Evolutionary conservation across 1,140 invertebrate species (phyloP).

Genomic region (Drosophila dunni): DNA sequence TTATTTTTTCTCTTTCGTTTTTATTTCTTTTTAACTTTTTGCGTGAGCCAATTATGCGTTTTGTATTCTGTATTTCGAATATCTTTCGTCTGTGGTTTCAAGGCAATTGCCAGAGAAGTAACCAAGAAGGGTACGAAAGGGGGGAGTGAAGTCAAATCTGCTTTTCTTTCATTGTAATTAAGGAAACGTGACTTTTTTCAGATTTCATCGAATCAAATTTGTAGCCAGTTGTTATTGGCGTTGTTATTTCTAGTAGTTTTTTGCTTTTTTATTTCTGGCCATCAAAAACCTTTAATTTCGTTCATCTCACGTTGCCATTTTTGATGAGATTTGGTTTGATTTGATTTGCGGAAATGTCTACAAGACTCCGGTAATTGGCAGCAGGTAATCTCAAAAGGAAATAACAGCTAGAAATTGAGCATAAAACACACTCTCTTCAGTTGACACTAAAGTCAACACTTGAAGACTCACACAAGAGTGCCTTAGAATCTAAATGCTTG

Average conservation of each 20-base stretch:
- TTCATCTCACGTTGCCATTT: conserved; percentile 63
- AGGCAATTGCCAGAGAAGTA: conserved; percentile 4
- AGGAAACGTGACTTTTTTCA: conserved; percentile 82
- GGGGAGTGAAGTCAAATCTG: conserved; percentile 40
- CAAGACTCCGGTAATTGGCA: conserved; percentile 32
- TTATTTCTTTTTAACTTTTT: conserved; percentile 58
- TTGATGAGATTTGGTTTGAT: conserved; percentile 68
- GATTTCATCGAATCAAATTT: conserved; percentile 70
- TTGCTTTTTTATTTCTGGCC: conserved; percentile 28
- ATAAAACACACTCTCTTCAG: conserved; percentile 8
- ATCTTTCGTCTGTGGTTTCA: conserved; percentile 66
- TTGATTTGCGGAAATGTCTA: conserved; percentile 75
- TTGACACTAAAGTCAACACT: conserved; percentile 16
- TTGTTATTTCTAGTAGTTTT: conserved; percentile 69
- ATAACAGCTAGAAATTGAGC: conserved; percentile 10
- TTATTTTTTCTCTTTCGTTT: conserved; percentile 24
- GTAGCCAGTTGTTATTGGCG: conserved; percentile 59
- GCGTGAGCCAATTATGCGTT: conserved; percentile 83
- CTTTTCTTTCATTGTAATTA: conserved; percentile 80
- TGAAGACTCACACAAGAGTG: conserved; percentile 6
- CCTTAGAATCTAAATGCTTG: conserved; percentile 1
- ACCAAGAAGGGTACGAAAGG: background rate
- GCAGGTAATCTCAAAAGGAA: conserved; percentile 14
- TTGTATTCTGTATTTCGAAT: conserved; percentile 67
- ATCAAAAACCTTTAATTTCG: conserved; percentile 60